Evolutionary conservation across 1,140 invertebrate species (phyloP).

Genomic region (Cardiocondyla obscurior): DNA sequence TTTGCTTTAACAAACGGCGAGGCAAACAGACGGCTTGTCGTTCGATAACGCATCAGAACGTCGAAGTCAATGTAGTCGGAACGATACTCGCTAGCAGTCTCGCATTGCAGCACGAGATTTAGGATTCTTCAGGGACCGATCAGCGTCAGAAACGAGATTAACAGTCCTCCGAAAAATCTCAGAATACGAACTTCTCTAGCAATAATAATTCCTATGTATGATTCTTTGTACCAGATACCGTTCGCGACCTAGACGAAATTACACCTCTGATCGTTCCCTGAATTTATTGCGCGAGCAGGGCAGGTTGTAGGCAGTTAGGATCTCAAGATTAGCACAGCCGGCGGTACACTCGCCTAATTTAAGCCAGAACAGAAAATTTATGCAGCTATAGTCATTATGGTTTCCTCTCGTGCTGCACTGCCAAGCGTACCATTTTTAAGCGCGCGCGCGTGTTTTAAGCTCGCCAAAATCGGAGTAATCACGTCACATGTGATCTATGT

Average conservation of each 20-base stretch:
- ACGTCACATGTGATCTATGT: not conserved
- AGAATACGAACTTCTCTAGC: not conserved
- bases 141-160: not conserved
- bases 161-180: not conserved
- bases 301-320: conserved; percentile 61
- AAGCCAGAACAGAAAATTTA: conserved; percentile 14
- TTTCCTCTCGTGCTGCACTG: conserved; percentile 75
- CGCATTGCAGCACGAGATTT: conserved; percentile 65
- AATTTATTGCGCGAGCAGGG: conserved; percentile 41
- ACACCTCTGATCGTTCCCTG: conserved; percentile 40
- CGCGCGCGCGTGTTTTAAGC: not conserved
- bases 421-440: conserved; percentile 22
- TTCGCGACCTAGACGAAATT: not conserved
- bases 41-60: conserved; percentile 70
- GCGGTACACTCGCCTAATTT: conserved; percentile 24
- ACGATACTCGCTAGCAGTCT: not conserved
- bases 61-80: conserved; percentile 42
- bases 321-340: conserved; percentile 21
- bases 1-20: not conserved
- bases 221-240: not conserved
- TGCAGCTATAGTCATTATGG: not conserved
- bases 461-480: conserved; percentile 74
- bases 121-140: conserved; percentile 33
- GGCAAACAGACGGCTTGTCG: conserved; percentile 40
- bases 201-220: not conserved